Percentiles rank a stretch among this genome's conserved stretches.
phyloP scores from a whole-genome alignment of 2,797 vertebrate genomes.

The Lates japonicus region DNA sequence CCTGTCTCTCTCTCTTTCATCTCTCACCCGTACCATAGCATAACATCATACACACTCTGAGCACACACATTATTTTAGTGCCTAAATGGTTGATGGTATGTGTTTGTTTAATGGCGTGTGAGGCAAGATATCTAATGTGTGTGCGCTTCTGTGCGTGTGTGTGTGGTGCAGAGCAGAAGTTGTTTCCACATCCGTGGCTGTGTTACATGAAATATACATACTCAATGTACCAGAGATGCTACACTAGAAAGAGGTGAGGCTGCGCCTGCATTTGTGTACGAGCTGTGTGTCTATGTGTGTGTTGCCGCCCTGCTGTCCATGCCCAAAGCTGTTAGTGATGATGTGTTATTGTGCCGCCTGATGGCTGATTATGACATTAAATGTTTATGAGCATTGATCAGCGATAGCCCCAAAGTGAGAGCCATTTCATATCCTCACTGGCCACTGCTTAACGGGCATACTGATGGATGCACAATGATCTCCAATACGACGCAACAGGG shows the following conservation, averaged over 20 bases:
- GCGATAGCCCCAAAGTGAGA: slow-evolving; percentile 73
- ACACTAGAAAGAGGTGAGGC: slow-evolving; percentile 30
- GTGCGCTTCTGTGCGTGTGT: slow-evolving; percentile 28
- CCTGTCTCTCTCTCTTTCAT: slow-evolving; percentile 51
- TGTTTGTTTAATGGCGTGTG: slow-evolving; percentile 83
- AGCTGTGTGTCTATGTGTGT: slow-evolving; percentile 23
- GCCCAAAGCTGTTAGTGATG: slow-evolving; percentile 66
- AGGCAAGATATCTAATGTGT: slow-evolving; percentile 66
- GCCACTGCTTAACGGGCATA: slow-evolving; percentile 77
- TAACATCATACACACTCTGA: slow-evolving; percentile 64
- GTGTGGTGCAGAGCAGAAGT: slow-evolving; percentile 32
- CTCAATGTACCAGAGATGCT: slow-evolving; percentile 62
- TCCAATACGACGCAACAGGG: slow-evolving; percentile 68
- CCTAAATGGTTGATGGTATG: slow-evolving; percentile 78
- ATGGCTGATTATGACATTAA: slow-evolving; percentile 85
- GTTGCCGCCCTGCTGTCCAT: slow-evolving; percentile 40
- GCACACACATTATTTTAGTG: slow-evolving; percentile 62
- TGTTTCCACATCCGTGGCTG: slow-evolving; percentile 46
- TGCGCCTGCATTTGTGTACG: slow-evolving; percentile 22
- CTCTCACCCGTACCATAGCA: slow-evolving; percentile 63
- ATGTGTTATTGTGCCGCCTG: slow-evolving; percentile 75
- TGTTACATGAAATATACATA: slow-evolving; percentile 66
- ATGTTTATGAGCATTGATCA: slow-evolving; percentile 87
- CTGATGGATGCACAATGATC: slow-evolving; percentile 84
- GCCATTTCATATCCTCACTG: slow-evolving; percentile 79